Conservation (phyloP, 2,797 vertebrate genomes). For the Menidia menidia region DNA sequence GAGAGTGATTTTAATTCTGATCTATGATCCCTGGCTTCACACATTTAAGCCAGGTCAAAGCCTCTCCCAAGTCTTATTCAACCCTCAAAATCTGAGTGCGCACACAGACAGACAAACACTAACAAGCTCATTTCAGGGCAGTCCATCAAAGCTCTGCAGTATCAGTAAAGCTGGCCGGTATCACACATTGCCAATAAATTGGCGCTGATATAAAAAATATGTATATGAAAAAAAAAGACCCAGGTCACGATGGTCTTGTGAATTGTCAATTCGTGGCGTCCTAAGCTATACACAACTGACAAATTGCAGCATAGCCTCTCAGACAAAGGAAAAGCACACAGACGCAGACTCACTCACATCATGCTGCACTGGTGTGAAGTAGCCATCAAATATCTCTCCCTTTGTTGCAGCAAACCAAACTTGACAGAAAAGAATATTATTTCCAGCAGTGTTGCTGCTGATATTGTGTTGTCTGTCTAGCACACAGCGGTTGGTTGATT, state of each 20-base stretch:
- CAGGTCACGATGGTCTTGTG: constrained; percentile 53
- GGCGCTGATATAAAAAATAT: constrained; percentile 30
- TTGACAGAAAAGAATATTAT: constrained; percentile 33
- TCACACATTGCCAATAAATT: constrained; percentile 36
- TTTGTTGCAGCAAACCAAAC: constrained; percentile 46
- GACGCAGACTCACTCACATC: constrained; percentile 39
- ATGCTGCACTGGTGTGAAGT: constrained; percentile 30
- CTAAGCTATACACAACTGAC: constrained; percentile 31
- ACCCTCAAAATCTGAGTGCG: constrained; percentile 18
- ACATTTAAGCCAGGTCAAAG: constrained; percentile 43
- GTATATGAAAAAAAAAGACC: constrained; percentile 3
- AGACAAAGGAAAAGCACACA: constrained; percentile 42
- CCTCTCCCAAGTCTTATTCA: constrained; percentile 35
- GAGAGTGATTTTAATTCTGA: constrained; percentile 30
- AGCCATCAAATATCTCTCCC: constrained; percentile 40
- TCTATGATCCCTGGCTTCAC: constrained; percentile 28
- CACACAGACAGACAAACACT: neutral
- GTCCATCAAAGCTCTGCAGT: constrained; percentile 42
- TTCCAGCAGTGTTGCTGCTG: constrained; percentile 22
- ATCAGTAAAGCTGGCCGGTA: constrained; percentile 38
- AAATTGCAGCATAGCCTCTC: constrained; percentile 47
- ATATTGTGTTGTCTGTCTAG: constrained; percentile 18
- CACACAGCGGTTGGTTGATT: constrained; percentile 61
- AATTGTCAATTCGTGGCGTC: constrained; percentile 56
- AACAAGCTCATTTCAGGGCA: constrained; percentile 39